Evolutionary conservation across 2,888 invertebrate species (phyloP).

Genomic region (Phaonia tiefii): DNA sequence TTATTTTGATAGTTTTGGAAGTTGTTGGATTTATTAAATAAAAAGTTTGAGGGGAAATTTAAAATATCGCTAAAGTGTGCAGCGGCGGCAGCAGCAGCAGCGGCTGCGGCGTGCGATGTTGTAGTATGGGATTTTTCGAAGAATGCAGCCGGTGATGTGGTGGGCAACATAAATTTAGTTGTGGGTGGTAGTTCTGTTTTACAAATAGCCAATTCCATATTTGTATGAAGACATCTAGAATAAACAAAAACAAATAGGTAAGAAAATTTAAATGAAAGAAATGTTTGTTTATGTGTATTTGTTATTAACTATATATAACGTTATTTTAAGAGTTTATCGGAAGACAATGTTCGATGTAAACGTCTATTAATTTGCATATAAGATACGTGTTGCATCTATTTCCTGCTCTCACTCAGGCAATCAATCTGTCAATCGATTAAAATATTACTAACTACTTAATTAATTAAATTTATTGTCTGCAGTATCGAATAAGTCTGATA

Average conservation of each 20-base stretch:
- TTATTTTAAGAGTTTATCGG: too few relatives aligned
- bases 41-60: slow-evolving; percentile 73
- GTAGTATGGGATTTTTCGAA: slow-evolving; percentile 70
- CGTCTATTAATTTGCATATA: too few relatives aligned
- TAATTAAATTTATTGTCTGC: too few relatives aligned
- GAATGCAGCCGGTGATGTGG: slow-evolving; percentile 71
- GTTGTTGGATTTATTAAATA: slow-evolving; percentile 69
- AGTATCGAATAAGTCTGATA: neutral
- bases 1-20: slow-evolving; percentile 55
- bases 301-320: too few relatives aligned
- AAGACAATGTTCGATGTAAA: too few relatives aligned
- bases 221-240: slow-evolving; percentile 74
- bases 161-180: slow-evolving; percentile 78
- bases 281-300: slow-evolving; percentile 9
- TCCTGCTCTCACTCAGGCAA: neutral
- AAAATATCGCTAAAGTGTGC: slow-evolving; percentile 74
- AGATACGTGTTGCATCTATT: too few relatives aligned
- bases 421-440: neutral
- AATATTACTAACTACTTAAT: too few relatives aligned
- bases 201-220: slow-evolving; percentile 79
- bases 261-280: neutral
- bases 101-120: slow-evolving; percentile 43
- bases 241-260: neutral
- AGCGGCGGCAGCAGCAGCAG: slow-evolving; percentile 58
- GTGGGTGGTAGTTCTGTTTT: slow-evolving; percentile 77